Evolutionary conservation across 2,888 invertebrate species (phyloP).

Genomic region (Corythucha ciliata): DNA sequence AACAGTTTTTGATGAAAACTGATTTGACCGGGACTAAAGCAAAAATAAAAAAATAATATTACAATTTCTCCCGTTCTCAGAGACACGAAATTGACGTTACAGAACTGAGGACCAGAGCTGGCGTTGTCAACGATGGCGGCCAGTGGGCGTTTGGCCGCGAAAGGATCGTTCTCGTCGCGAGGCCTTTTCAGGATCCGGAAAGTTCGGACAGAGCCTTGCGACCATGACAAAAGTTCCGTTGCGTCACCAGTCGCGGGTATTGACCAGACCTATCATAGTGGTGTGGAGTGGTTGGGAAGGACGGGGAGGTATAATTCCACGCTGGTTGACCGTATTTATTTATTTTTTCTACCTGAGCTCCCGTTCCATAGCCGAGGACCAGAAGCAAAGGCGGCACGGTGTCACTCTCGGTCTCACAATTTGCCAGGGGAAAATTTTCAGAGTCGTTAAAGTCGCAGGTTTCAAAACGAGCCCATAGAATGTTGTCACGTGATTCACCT

Average conservation of each 20-base stretch:
- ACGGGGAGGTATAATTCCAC: background rate
- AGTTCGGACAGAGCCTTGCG: conserved; percentile 77
- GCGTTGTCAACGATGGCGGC: conserved; percentile 83
- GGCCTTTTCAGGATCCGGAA: conserved; percentile 58
- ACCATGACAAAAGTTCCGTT: conserved; percentile 86
- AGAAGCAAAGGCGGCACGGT: conserved; percentile 69
- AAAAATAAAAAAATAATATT: conserved; percentile 27
- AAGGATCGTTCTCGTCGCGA: conserved; percentile 51
- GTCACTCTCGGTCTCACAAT: conserved; percentile 32
- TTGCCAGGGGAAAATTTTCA: conserved; percentile 46
- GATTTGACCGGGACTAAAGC: background rate
- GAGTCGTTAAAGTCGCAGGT: conserved; percentile 74
- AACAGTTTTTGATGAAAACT: background rate
- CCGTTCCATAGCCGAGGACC: conserved; percentile 77
- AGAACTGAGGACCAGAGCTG: conserved; percentile 65
- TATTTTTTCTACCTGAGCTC: conserved; percentile 68
- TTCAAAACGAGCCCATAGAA: conserved; percentile 79
- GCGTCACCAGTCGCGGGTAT: conserved; percentile 86
- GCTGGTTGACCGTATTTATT: too few species aligned
- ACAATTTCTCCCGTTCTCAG: conserved; percentile 71
- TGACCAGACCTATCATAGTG: conserved; percentile 61
- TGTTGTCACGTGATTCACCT: conserved; percentile 50
- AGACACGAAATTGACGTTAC: conserved; percentile 75
- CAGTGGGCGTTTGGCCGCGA: conserved; percentile 71
- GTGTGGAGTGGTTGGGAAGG: background rate